Base-by-base conservation (phyloP, 2,888 invertebrate genomes). In the Eristalinus sepulchralis region DNA sequence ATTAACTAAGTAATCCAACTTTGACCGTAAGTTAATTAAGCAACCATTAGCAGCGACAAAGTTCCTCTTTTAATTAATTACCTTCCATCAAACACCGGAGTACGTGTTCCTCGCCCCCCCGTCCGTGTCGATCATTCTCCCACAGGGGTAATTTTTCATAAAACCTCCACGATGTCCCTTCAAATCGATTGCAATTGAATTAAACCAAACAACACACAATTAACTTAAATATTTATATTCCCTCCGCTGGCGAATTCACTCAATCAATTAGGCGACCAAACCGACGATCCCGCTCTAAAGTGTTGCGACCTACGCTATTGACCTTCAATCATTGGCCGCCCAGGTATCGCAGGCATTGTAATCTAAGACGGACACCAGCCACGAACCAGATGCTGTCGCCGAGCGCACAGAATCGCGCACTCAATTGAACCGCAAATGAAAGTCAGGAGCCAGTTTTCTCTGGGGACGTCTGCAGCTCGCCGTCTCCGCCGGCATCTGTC, bases 391-490 rank as follows among this genome's bases (percentile, higher is more conserved):
- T 34, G 71, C 62, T 67, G 53, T 62, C 33, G 39, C 17, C 33
- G 39, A 24, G 17, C 22, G 47, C 39, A 24, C 13, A 71, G 31
- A 11, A 64, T 17, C 31, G 47, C 33, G 1, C 22, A 81, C 67
- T 70, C 81, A 81, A 85, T 85, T 81, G 81, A 85, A 77, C 22
- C 62, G 20, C 67, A 85, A 85, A 81, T 77, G 81, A 81, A 13
- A 53, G 39, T 75, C 67, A 75, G 71, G 47, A 47, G 47, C 47
- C 17, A 47, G 17, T 47, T 17, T 75, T 66, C 34, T 70, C 17
- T 47, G 62, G 11, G 27, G 34, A 34, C 34, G 34, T 39, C 39
- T 13, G 20, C 53, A 59, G n/a, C 68, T 33, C 20, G 22, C 39
- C 20, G 31, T 20, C n/a, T n/a, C 63, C 34, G 2, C 60, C 33